phyloP scores from a whole-genome alignment of 2,113 vertebrate species.

The Chunga burmeisteri region DNA sequence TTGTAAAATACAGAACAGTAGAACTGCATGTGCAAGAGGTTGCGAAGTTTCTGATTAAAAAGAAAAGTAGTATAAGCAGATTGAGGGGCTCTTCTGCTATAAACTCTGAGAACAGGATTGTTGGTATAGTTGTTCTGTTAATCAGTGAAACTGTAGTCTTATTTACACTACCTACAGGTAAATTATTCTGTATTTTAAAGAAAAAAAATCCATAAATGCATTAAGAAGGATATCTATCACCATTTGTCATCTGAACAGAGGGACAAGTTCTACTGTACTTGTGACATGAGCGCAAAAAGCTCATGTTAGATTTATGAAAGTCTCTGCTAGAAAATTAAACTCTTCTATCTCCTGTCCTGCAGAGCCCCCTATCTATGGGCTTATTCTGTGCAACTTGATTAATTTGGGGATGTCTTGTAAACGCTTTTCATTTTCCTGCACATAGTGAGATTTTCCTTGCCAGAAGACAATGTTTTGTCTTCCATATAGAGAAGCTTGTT shows the following conservation, averaged over 20 bases:
- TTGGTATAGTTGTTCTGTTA: not conserved
- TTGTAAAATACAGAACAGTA: slow-evolving; percentile 43
- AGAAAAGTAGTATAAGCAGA: slow-evolving; percentile 19
- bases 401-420: not conserved
- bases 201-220: slow-evolving; percentile 35
- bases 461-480: not conserved
- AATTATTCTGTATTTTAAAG: slow-evolving; percentile 18
- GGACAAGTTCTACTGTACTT: slow-evolving; percentile 41
- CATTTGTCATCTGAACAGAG: slow-evolving; percentile 50
- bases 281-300: slow-evolving; percentile 3
- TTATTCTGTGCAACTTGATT: not conserved
- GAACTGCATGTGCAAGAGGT: slow-evolving; percentile 6
- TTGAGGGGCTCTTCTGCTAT: not conserved
- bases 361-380: slow-evolving; percentile 55
- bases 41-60: slow-evolving; percentile 48
- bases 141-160: slow-evolving; percentile 5
- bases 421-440: not conserved
- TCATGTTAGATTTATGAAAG: slow-evolving; percentile 28
- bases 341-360: slow-evolving; percentile 45
- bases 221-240: slow-evolving; percentile 42
- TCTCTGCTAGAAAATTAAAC: not conserved
- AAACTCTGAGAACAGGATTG: not conserved
- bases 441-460: not conserved
- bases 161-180: slow-evolving; percentile 50
- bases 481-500: not conserved